These are phyloP conservation scores for Theocolax elegans DNA, from an alignment of 1,140 invertebrate species.

Conservation along the genomic window DNA sequence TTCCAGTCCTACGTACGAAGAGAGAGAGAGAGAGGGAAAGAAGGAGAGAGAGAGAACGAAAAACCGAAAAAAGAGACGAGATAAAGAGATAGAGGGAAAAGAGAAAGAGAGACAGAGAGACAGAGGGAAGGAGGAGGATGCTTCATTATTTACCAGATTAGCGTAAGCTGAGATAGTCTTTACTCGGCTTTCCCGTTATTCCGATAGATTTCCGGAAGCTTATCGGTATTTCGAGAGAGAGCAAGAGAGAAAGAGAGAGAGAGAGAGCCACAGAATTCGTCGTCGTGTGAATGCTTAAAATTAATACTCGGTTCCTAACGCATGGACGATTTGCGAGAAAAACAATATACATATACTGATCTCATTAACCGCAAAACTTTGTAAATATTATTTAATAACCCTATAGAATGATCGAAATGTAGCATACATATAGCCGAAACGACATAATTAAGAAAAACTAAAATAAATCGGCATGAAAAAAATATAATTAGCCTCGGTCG, in stretches of 20 bases:
- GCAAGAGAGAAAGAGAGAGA: not conserved
- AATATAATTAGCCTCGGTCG: too few relatives aligned
- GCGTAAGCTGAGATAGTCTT: constrained; percentile 37
- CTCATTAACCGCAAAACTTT: too few relatives aligned
- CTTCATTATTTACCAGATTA: constrained; percentile 45
- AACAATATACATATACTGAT: not conserved
- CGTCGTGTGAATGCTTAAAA: constrained; percentile 5
- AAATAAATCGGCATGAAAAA: too few relatives aligned
- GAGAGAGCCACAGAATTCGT: not conserved
- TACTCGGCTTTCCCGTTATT: constrained; percentile 35
- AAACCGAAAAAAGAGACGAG: not conserved
- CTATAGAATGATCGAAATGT: too few relatives aligned
- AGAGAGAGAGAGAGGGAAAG: not conserved
- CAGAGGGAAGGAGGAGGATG: not conserved
- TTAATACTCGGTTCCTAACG: not conserved
- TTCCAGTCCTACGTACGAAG: not conserved
- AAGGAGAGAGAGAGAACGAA: not conserved
- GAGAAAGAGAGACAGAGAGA: not conserved
- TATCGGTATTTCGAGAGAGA: constrained; percentile 28
- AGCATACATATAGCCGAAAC: too few relatives aligned
- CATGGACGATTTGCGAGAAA: not conserved
- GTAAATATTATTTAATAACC: too few relatives aligned
- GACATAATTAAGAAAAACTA: too few relatives aligned
- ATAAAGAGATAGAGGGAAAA: not conserved
- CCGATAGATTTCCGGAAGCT: constrained; percentile 37